Percentiles rank a stretch among this genome's conserved stretches.
Evolutionary conservation across 2,797 vertebrate species (phyloP).

Genomic region (Sebastes vulpes): DNA sequence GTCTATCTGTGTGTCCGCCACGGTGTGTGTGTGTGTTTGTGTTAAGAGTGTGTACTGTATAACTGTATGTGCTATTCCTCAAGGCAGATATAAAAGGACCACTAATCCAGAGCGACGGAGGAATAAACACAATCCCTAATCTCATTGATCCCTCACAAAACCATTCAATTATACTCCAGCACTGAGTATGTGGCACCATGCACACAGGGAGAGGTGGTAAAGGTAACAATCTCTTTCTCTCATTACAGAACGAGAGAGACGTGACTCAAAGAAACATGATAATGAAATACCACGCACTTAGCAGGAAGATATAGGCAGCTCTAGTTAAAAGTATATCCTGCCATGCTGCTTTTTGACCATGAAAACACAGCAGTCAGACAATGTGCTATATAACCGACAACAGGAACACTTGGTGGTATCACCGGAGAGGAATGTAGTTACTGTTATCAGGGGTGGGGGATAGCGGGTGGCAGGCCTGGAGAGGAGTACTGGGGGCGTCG

Average conservation of each 20-base stretch:
- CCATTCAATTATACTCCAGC: slow-evolving; percentile 80
- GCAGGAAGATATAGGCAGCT: slow-evolving; percentile 26
- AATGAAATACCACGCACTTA: slow-evolving; percentile 52
- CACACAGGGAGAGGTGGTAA: slow-evolving; percentile 36
- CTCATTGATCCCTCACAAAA: slow-evolving; percentile 80
- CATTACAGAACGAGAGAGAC: slow-evolving; percentile 42
- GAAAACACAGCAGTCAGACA: slow-evolving; percentile 33
- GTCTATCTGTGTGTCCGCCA: slow-evolving; percentile 4
- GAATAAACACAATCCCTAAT: slow-evolving; percentile 84
- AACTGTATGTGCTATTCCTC: slow-evolving; percentile 42
- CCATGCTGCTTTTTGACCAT: slow-evolving; percentile 39
- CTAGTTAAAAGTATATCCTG: background rate
- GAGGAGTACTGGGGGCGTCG: background rate
- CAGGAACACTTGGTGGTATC: slow-evolving; percentile 39
- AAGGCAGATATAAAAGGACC: slow-evolving; percentile 70
- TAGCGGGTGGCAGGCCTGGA: slow-evolving; percentile 19
- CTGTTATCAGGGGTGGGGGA: slow-evolving; percentile 35
- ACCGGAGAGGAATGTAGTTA: slow-evolving; percentile 59
- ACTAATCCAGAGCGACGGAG: slow-evolving; percentile 80
- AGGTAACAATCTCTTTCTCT: slow-evolving; percentile 63
- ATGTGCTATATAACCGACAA: slow-evolving; percentile 24
- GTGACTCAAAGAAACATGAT: slow-evolving; percentile 43
- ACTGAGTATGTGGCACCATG: slow-evolving; percentile 41
- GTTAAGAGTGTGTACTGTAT: slow-evolving; percentile 24
- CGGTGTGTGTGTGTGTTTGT: slow-evolving; percentile 13